Evolutionary conservation across 2,113 vertebrate species (phyloP), one percentile per base, ranked within the genome.

Genomic region (Acanthisitta chloris): DNA sequence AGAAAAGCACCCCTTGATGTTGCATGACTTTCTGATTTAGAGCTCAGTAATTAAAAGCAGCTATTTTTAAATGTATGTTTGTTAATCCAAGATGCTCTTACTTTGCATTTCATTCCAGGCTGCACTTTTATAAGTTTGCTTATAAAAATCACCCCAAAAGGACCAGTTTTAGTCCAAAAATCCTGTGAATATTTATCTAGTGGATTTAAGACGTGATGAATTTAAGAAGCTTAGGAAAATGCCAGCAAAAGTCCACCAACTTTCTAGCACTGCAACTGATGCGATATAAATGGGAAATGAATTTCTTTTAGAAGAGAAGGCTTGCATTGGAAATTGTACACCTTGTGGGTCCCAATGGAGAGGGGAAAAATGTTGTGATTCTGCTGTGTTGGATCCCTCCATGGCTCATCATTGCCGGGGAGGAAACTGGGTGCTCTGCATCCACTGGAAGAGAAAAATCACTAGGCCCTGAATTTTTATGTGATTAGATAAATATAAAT

Each of bases 41-140:
- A 97, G 86, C 71, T 96, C 73, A 87, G 94, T 97, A 97, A 96
- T 97, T 94, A 97, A 90, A 96, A 98, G 93, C 76, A 96, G 92
- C 82, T 97, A 81, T 96, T 97, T 98, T 96, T 91, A 96, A 98
- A 91, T 20, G 81, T 64, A 94, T 97, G 94, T 97, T 97, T 96
- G 94, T 88, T 96, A 96, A 97, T 96, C 91, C 83, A 97, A 93
- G 93, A 94, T 93, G 90, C 77, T 88, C 51, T 84, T 95, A 76
- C 65, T 96, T 86, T 74, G 16, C 49, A 88, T 96, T 96, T 96
- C 54, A 70, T 97, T 97, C 79, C 88, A 95, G 79, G 79, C 81
- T 95, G 78, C 36, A 70, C 58, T 96, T 88, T 73, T 69, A 16
- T 64, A 95, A 92, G 57, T 93, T 95, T 94, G 33, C 77, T 97